Evolutionary conservation across 64 coral and sea anemone species (phyloP).

Genomic region (Platygyra sinensis): DNA sequence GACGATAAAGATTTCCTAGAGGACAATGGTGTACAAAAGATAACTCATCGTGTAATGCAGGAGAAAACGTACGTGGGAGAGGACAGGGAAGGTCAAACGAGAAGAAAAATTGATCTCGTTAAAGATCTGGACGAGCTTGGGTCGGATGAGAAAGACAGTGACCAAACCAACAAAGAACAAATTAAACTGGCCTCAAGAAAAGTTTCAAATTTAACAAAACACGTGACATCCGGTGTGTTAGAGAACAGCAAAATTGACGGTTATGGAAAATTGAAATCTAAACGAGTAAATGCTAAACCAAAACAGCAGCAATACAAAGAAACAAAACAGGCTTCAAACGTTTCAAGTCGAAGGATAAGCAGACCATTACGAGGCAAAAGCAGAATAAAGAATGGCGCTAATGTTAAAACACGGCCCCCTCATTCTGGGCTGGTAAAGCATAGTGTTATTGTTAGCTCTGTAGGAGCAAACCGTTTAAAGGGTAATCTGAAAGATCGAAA

Average conservation of each 20-base stretch:
- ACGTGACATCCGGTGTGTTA: not conserved
- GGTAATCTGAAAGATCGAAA: not conserved
- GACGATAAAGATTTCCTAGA: no score
- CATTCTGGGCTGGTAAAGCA: not conserved
- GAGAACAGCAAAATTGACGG: not conserved
- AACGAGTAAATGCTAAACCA: not conserved
- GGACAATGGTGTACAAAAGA: not conserved
- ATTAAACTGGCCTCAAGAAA: not conserved
- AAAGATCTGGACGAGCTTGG: conserved; percentile 8
- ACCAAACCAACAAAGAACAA: not conserved
- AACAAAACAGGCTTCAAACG: not conserved
- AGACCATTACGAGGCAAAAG: not conserved
- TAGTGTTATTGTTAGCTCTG: not conserved
- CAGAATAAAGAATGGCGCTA: not conserved
- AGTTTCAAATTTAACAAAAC: not conserved
- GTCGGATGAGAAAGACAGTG: not conserved
- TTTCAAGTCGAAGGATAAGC: not conserved
- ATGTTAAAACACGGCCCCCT: not conserved
- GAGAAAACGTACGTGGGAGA: not conserved
- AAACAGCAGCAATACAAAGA: not conserved
- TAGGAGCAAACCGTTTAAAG: not conserved
- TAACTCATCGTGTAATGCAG: not conserved
- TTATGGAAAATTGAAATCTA: not conserved
- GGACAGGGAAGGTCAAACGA: not conserved
- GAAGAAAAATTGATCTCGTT: not conserved